Percentiles rank a stretch among this genome's conserved stretches.
phyloP scores from a whole-genome alignment of 2,797 vertebrate species.

The Enteromius thamalakanensis region DNA sequence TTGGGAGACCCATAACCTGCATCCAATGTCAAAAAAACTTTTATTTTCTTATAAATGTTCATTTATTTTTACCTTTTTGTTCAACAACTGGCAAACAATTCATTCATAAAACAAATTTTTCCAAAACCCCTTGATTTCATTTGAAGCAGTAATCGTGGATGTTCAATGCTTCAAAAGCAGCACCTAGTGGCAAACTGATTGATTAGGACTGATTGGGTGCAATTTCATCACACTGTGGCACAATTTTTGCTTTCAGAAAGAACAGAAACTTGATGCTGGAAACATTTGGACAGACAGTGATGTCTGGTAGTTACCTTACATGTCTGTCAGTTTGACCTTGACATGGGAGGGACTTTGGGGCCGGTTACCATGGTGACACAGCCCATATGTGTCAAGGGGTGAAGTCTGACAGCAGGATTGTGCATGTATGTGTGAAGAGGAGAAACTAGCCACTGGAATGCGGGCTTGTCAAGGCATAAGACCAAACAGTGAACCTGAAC shows the following conservation, averaged over 20 bases:
- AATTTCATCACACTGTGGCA: background rate
- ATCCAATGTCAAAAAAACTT: no score
- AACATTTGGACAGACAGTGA: conserved; percentile 31
- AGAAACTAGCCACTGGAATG: conserved; percentile 49
- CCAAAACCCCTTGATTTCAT: no score
- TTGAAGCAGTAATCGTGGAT: no score
- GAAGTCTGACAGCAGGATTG: conserved; percentile 6
- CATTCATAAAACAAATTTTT: no score
- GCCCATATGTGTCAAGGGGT: background rate
- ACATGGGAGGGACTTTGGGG: conserved; percentile 32
- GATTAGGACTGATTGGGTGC: background rate
- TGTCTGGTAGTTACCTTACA: background rate
- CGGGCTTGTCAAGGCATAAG: conserved; percentile 54
- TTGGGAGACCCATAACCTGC: no score
- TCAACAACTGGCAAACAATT: no score
- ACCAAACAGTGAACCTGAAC: conserved; percentile 36
- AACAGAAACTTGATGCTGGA: conserved; percentile 7
- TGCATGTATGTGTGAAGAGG: background rate
- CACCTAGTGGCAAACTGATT: no score
- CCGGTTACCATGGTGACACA: conserved; percentile 38
- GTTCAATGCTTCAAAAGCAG: no score
- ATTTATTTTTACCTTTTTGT: no score
- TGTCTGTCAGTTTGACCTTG: conserved; percentile 34
- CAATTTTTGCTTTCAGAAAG: background rate
- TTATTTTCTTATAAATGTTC: no score